Evolutionary conservation across 2,888 invertebrate genomes (phyloP).

Genomic region (Perdita meconis): DNA sequence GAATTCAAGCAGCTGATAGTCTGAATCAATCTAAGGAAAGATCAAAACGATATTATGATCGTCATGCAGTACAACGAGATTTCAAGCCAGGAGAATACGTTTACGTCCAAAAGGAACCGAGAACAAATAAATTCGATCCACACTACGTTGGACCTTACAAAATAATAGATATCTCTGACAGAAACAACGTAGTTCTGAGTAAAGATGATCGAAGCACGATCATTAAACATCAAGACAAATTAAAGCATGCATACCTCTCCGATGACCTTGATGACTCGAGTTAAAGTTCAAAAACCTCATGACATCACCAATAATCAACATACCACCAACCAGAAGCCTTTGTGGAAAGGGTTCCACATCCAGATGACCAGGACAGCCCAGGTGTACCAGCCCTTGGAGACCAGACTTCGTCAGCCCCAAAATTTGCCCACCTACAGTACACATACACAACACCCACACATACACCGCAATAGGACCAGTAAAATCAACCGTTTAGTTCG

Average conservation of each 20-base stretch:
- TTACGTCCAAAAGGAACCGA: constrained; percentile 1
- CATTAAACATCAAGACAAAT: constrained; percentile 2
- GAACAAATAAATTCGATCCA: constrained; percentile 3
- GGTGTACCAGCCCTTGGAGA: too few relatives aligned
- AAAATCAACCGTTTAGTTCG: too few relatives aligned
- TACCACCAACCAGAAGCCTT: too few relatives aligned
- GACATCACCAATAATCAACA: too few relatives aligned
- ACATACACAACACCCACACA: neutral
- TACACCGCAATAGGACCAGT: neutral
- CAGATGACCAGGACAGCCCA: too few relatives aligned
- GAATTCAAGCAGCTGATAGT: neutral
- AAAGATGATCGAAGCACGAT: neutral
- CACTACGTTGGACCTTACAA: constrained; percentile 5
- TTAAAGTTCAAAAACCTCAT: neutral
- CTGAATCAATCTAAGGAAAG: constrained; percentile 6
- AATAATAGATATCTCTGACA: neutral
- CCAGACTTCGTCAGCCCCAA: too few relatives aligned
- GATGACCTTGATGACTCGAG: too few relatives aligned
- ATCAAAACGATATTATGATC: constrained; percentile 2
- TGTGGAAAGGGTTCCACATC: too few relatives aligned
- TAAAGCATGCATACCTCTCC: neutral
- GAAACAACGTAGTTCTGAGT: neutral
- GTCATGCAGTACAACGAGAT: neutral
- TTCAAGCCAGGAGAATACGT: constrained; percentile 2
- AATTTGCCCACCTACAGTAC: neutral